Conservation (phyloP, 2,113 vertebrate genomes). For the Girardinichthys multiradiatus region DNA sequence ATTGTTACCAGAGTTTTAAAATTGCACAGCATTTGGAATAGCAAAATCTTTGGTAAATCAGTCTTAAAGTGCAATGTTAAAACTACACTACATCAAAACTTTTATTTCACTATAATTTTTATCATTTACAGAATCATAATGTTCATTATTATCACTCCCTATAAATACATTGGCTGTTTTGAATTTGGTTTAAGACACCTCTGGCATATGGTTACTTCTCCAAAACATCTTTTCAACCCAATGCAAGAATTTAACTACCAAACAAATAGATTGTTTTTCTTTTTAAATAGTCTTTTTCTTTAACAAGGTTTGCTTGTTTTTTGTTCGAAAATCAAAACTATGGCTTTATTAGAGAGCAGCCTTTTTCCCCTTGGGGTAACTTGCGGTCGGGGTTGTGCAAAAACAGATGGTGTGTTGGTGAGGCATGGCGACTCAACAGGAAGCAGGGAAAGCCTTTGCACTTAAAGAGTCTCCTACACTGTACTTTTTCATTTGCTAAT, state of each 20-base stretch:
- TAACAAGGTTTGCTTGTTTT: neutral
- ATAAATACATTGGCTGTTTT: neutral
- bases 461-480: conserved; percentile 66
- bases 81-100: too few species aligned
- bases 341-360: neutral
- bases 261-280: neutral
- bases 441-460: conserved; percentile 60
- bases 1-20: too few species aligned
- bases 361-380: conserved; percentile 17
- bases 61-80: too few species aligned
- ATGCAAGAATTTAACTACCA: neutral
- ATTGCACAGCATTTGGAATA: too few species aligned
- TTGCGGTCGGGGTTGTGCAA: conserved; percentile 32
- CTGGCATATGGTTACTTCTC: neutral
- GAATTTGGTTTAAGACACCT: neutral
- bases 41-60: too few species aligned
- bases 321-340: neutral
- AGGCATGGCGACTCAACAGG: conserved; percentile 31
- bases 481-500: conserved; percentile 73
- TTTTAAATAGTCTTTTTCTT: neutral
- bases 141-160: neutral
- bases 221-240: neutral
- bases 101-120: too few species aligned
- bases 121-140: neutral
- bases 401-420: conserved; percentile 51